phyloP scores from a whole-genome alignment of 2,888 invertebrate species.

The Uloborus plumipes region DNA sequence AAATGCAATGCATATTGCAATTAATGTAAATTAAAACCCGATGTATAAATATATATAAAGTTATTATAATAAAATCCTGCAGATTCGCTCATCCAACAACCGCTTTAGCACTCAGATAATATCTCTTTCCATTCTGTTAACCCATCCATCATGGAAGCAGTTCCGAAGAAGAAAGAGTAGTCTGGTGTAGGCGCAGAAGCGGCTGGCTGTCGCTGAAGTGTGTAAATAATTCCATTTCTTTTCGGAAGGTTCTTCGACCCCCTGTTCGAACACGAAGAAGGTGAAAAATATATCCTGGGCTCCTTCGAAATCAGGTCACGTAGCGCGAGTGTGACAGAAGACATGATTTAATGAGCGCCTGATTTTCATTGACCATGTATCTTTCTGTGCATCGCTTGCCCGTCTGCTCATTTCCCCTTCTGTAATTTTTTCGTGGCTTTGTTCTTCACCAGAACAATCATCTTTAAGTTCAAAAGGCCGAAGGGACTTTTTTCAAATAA shows the following conservation, averaged over 20 bases:
- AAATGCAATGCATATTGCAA: no score
- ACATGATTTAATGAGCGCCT: slow-evolving; percentile 62
- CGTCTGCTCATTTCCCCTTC: slow-evolving; percentile 41
- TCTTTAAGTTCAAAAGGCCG: no score
- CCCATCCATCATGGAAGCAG: no score
- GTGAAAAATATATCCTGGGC: slow-evolving; percentile 52
- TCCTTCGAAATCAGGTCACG: slow-evolving; percentile 44
- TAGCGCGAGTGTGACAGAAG: slow-evolving; percentile 60
- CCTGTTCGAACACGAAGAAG: slow-evolving; percentile 6
- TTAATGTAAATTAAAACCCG: no score
- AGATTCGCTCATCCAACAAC: no score
- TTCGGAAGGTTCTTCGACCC: slow-evolving; percentile 34
- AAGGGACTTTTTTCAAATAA: no score
- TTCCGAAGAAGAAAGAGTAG: no score
- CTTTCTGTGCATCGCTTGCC: slow-evolving; percentile 47
- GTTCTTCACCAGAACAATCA: slow-evolving; percentile 52
- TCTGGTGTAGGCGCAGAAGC: not conserved
- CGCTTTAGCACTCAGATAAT: no score
- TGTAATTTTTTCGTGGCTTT: slow-evolving; percentile 47
- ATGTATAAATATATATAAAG: no score
- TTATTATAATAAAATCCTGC: no score
- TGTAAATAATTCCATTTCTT: slow-evolving; percentile 28
- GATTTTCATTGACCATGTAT: slow-evolving; percentile 64
- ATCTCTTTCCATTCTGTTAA: no score
- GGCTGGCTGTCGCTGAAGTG: slow-evolving; percentile 19